Evolutionary conservation across 2,888 invertebrate species (phyloP).

Genomic region (Polylopha cassiicola): DNA sequence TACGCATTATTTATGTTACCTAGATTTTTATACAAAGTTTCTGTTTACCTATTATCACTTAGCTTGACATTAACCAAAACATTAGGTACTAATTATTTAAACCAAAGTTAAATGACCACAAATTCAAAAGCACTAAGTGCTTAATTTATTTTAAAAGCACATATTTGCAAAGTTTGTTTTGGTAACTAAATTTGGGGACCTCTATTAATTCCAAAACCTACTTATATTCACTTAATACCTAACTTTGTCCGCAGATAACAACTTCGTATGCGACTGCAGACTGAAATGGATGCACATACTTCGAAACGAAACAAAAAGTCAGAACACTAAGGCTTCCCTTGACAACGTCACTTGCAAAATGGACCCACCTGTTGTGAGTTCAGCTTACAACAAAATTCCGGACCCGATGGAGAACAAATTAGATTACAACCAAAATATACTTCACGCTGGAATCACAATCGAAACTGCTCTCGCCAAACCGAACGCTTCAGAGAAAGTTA

Average conservation of each 20-base stretch:
- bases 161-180: too few relatives aligned
- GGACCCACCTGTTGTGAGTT: constrained; percentile 71
- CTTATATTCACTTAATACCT: constrained; percentile 12
- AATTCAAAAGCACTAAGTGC: too few relatives aligned
- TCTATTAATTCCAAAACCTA: neutral
- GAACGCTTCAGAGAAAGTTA: constrained; percentile 54
- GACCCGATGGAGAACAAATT: constrained; percentile 47
- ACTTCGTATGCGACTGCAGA: constrained; percentile 89
- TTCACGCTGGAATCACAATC: constrained; percentile 55
- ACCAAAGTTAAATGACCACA: too few relatives aligned
- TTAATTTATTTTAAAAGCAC: too few relatives aligned
- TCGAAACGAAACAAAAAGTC: constrained; percentile 85
- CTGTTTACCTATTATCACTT: too few relatives aligned
- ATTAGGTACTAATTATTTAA: too few relatives aligned
- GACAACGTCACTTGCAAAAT: constrained; percentile 84
- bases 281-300: constrained; percentile 87
- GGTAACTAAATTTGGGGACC: too few relatives aligned
- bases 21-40: too few relatives aligned
- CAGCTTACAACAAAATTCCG: constrained; percentile 67
- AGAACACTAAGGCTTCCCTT: constrained; percentile 80
- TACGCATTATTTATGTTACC: too few relatives aligned
- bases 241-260: constrained; percentile 82
- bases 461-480: constrained; percentile 55
- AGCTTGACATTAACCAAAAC: too few relatives aligned
- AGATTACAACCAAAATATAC: constrained; percentile 56